phyloP scores from a whole-genome alignment of 53 echinoderm and acorn worm species.

The Holothuria leucospilota region DNA sequence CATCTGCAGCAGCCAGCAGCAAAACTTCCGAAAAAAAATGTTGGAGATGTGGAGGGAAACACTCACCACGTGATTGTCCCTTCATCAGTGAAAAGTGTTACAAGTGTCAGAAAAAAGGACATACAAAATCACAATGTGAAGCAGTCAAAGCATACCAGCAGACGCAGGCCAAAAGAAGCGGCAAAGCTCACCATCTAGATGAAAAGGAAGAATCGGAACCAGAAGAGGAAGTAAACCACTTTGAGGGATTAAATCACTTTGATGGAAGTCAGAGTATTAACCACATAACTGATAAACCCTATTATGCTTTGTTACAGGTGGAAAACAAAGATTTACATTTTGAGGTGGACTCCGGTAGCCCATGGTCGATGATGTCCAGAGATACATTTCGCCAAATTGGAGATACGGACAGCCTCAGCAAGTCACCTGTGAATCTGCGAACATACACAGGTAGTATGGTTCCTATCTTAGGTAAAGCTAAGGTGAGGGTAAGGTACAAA shows the following conservation, averaged over 20 bases:
- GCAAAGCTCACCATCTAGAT: slow-evolving; percentile 1
- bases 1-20: background rate
- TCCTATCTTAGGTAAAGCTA: slow-evolving; percentile 7
- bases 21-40: slow-evolving; percentile 32
- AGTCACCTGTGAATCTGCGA: slow-evolving; percentile 13
- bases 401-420: background rate
- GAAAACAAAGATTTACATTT: background rate
- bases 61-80: background rate
- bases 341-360: slow-evolving; percentile 64
- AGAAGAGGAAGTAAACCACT: too few relatives aligned
- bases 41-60: slow-evolving; percentile 58
- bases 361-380: slow-evolving; percentile 34
- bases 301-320: background rate
- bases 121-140: slow-evolving; percentile 70
- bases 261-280: slow-evolving; percentile 12
- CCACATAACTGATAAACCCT: background rate
- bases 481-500: slow-evolving; percentile 19
- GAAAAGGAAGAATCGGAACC: background rate
- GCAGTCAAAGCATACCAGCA: slow-evolving; percentile 29
- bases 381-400: slow-evolving; percentile 17
- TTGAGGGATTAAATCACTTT: background rate
- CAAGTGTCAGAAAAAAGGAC: slow-evolving; percentile 55
- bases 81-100: slow-evolving; percentile 53
- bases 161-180: background rate
- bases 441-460: slow-evolving; percentile 48